Evolutionary conservation across 1,140 invertebrate species (phyloP).

Genomic region (Pinna nobilis): DNA sequence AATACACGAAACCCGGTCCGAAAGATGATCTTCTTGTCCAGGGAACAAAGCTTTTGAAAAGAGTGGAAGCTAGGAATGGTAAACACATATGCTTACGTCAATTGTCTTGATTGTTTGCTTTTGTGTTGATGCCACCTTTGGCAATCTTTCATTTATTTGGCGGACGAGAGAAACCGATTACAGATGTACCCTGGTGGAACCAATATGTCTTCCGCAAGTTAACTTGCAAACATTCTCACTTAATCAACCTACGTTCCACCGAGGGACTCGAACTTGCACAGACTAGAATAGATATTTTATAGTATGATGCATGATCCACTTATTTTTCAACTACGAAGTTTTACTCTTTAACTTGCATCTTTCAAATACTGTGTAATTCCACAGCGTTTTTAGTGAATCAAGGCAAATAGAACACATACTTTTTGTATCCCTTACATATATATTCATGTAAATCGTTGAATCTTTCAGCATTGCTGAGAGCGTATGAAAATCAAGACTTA

Average conservation of each 20-base stretch:
- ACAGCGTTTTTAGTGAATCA: too few relatives aligned
- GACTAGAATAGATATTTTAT: too few relatives aligned
- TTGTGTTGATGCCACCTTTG: background rate
- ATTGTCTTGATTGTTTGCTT: background rate
- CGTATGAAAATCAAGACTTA: slow-evolving; percentile 26
- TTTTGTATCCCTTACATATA: background rate
- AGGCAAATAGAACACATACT: background rate
- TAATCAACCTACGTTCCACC: too few relatives aligned
- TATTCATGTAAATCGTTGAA: background rate
- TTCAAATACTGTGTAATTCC: too few relatives aligned
- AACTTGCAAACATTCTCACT: too few relatives aligned
- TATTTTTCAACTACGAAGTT: too few relatives aligned
- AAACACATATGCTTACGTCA: background rate
- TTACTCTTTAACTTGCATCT: background rate
- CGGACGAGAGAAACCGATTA: too few relatives aligned
- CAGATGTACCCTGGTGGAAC: too few relatives aligned
- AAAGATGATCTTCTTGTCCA: slow-evolving; percentile 20
- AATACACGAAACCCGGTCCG: slow-evolving; percentile 7
- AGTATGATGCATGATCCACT: too few relatives aligned
- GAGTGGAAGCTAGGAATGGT: slow-evolving; percentile 35
- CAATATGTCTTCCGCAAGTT: too few relatives aligned
- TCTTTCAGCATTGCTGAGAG: slow-evolving; percentile 11
- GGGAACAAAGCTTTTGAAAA: slow-evolving; percentile 9
- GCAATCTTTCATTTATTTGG: too few relatives aligned
- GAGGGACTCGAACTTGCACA: too few relatives aligned